A percentile compares a stretch with the other conserved stretches of the same genome.
These are phyloP conservation scores for Hydraecia micacea DNA, from an alignment of 2,888 invertebrate species.

Conservation along the genomic window DNA sequence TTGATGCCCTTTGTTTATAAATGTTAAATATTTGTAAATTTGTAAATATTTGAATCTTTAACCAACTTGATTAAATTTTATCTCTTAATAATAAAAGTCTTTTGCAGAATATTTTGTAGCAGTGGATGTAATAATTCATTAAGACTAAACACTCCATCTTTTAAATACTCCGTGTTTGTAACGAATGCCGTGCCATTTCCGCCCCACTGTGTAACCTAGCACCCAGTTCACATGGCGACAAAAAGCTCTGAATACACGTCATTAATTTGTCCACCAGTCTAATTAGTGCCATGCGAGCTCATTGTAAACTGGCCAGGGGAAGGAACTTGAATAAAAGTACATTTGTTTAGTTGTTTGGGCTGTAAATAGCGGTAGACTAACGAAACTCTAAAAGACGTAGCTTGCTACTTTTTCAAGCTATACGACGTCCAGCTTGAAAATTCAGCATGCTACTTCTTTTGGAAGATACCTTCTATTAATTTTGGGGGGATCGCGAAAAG, in stretches of 20 bases:
- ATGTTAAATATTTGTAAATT: no score
- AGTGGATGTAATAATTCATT: neutral
- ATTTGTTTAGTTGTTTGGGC: slow-evolving; percentile 9
- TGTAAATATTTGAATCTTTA: no score
- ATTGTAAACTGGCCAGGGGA: slow-evolving; percentile 29
- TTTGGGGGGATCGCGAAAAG: neutral
- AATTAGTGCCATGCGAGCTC: slow-evolving; percentile 49
- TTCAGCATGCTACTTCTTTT: neutral
- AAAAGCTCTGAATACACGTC: slow-evolving; percentile 46
- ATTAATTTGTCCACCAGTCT: slow-evolving; percentile 52
- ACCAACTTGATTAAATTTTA: no score
- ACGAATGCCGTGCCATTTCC: slow-evolving; percentile 50
- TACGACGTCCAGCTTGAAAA: neutral
- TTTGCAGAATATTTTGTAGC: neutral
- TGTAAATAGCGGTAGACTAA: slow-evolving; percentile 14
- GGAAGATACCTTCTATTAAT: neutral
- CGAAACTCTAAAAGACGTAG: neutral
- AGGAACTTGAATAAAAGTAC: slow-evolving; percentile 19
- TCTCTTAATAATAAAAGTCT: neutral
- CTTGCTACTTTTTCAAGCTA: neutral
- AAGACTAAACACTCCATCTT: slow-evolving; percentile 12
- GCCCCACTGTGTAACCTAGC: slow-evolving; percentile 42
- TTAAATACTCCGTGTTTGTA: slow-evolving; percentile 25
- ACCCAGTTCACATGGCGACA: slow-evolving; percentile 53
- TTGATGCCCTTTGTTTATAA: no score